Percentiles rank a stretch among this genome's conserved stretches.
phyloP scores from a whole-genome alignment of 2,113 vertebrate species.

The Columba janthina region DNA sequence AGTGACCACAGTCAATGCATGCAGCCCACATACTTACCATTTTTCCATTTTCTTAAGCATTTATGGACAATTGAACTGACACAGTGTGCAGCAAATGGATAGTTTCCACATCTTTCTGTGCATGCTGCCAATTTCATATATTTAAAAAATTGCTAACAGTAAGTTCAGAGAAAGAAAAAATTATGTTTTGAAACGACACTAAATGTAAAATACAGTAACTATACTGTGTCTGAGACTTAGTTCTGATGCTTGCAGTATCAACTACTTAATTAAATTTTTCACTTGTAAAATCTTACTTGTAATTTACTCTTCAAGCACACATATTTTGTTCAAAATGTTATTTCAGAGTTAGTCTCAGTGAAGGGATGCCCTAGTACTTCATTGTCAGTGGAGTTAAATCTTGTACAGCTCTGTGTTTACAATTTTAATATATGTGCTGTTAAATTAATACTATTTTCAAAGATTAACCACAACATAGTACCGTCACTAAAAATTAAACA shows the following conservation, averaged over 20 bases:
- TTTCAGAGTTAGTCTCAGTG: background rate
- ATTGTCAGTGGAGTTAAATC: background rate
- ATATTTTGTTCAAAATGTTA: background rate
- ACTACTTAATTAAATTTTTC: background rate
- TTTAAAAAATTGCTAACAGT: background rate
- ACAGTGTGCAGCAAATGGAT: background rate
- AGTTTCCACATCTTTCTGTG: background rate
- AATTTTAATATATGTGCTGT: background rate
- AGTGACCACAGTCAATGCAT: background rate
- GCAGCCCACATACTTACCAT: background rate
- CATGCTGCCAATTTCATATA: background rate
- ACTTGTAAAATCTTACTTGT: background rate
- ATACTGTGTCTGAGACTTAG: background rate
- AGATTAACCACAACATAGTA: background rate
- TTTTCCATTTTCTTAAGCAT: conserved; percentile 35
- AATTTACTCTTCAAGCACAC: background rate
- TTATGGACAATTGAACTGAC: conserved; percentile 25
- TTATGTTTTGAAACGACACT: background rate
- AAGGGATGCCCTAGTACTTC: background rate
- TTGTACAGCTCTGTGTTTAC: background rate
- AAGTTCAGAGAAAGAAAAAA: background rate
- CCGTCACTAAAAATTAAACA: background rate
- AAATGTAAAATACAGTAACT: background rate
- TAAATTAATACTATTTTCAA: background rate
- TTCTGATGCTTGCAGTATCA: background rate